Evolutionary conservation across 92 coral and sea anemone species (phyloP), one percentile per base, ranked within the genome.

Genomic region (Bergia sp.): DNA sequence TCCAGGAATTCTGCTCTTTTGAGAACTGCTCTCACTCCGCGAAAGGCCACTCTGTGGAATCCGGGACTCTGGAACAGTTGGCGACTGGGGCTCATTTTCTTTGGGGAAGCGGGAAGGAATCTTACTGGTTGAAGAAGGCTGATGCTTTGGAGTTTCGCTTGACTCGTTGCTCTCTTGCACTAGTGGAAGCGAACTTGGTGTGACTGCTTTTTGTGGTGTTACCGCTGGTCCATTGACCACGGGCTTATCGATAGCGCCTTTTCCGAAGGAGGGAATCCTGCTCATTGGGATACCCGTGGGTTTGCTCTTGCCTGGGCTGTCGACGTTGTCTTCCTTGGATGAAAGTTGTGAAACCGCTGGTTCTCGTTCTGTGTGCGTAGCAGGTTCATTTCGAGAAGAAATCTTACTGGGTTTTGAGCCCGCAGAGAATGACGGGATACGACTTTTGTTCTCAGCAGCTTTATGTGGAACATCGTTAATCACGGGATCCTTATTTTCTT

Each of bases 401-500:
- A 84, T 69, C 65, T 84, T 84, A 37, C 89, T 89, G 53, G 73
- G 74, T 82, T 65, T 40, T 10, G 94, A 58, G 37, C 81, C 89
- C 47, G 79, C 4, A 66, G 86, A 53, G 69, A 75, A 66, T 44
- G 91, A 80, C 11, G 88, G 90, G 53, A 89, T 82, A 47, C 91
- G 91, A 42, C 89, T 75, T 38, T 76, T 79, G 37, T 78, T 67
- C 8, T 90, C 67, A 13, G 76, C 38, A 9, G 91, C 85, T 82
- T 91, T 79, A 39, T 75, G 85, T 80, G 72, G 29, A 16, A 5
- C 72, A 80, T 84, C 79, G 55, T 47, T 45, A 69, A 43, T 43
- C 61, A 84, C 87, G 2, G 98, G 98, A 77, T 95, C 96, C 77
- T 95, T 90, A 85, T 95, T 95, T 91, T 95, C 98, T 75, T 95